phyloP scores from a whole-genome alignment of 2,888 invertebrate genomes.

The Erebia ligea region DNA sequence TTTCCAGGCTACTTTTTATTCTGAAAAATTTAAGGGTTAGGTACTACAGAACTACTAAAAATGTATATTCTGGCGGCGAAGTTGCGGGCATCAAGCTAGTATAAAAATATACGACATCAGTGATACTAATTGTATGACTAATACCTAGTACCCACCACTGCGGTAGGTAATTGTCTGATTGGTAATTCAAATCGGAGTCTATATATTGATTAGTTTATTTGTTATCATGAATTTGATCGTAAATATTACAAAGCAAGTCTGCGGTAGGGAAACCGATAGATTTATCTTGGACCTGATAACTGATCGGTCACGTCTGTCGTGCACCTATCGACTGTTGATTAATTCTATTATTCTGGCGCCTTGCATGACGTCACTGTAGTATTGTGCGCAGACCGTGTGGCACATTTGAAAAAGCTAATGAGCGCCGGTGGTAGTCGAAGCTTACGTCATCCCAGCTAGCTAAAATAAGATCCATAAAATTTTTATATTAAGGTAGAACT shows the following conservation, averaged over 20 bases:
- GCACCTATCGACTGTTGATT: slow-evolving; percentile 53
- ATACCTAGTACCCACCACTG: not conserved
- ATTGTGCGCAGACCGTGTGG: slow-evolving; percentile 44
- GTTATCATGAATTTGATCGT: slow-evolving; percentile 34
- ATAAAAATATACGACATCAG: not conserved
- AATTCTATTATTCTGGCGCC: slow-evolving; percentile 69
- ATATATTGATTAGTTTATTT: slow-evolving; percentile 25
- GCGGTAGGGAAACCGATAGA: slow-evolving; percentile 72
- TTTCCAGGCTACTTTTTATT: no score
- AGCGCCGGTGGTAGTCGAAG: not conserved
- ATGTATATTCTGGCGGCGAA: not conserved
- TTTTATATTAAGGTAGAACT: not conserved
- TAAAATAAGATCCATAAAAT: slow-evolving; percentile 1
- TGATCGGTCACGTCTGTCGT: slow-evolving; percentile 71
- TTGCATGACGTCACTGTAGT: slow-evolving; percentile 59
- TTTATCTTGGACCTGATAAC: slow-evolving; percentile 68
- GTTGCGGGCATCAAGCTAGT: not conserved
- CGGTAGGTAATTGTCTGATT: slow-evolving; percentile 4
- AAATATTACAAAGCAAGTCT: slow-evolving; percentile 51
- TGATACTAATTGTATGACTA: not conserved
- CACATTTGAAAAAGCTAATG: slow-evolving; percentile 40
- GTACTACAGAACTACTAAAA: no score
- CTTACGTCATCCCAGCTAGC: not conserved
- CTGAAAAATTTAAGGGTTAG: no score
- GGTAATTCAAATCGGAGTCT: slow-evolving; percentile 19